These are phyloP conservation scores for Cosmia trapezina DNA, from an alignment of 2,888 invertebrate species.

Conservation along the genomic window DNA sequence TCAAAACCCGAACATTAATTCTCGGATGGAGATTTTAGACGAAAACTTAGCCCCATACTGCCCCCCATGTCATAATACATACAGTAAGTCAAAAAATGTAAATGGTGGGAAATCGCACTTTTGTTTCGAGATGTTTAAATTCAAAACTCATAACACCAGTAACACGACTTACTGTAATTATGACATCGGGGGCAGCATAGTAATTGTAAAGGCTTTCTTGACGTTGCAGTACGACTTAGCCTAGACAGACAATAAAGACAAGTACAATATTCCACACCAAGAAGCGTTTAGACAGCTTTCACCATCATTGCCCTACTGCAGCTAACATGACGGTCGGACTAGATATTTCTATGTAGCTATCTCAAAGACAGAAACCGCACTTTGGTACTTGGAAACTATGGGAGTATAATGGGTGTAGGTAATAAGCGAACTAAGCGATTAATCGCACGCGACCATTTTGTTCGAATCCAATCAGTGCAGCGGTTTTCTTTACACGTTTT, in stretches of 20 bases:
- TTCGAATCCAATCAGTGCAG: constrained; percentile 25
- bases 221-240: background rate
- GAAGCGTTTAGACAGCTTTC: constrained; percentile 46
- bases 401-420: constrained; percentile 3
- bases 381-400: constrained; percentile 13
- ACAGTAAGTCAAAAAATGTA: no score
- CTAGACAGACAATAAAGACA: background rate
- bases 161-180: no score
- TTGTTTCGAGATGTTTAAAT: no score
- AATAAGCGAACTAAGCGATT: constrained; percentile 19
- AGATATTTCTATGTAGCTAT: constrained; percentile 26
- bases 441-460: constrained; percentile 45
- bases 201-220: no score
- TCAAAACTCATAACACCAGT: no score
- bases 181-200: no score
- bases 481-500: background rate
- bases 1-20: background rate
- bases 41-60: background rate
- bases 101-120: no score
- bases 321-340: constrained; percentile 16
- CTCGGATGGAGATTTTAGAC: background rate
- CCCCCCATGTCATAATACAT: no score
- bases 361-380: constrained; percentile 20
- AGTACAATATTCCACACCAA: constrained; percentile 6
- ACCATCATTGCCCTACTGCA: constrained; percentile 36